Base-by-base conservation (phyloP, 2,797 vertebrate genomes). In the Rhabdophis nuchalis region DNA sequence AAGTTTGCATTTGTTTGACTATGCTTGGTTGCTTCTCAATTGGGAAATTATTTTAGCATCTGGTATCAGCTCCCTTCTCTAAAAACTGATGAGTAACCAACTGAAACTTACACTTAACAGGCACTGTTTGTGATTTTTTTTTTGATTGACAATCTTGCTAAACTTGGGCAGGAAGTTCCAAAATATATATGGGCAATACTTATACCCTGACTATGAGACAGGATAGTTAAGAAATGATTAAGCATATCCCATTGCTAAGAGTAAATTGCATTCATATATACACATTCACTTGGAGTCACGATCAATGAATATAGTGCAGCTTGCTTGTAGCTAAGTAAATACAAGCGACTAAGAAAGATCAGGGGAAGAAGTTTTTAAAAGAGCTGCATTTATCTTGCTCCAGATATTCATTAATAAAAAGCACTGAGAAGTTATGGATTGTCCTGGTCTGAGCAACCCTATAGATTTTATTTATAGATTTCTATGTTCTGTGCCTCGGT, bases 1-100 rank as follows among this genome's bases (percentile, higher is more conserved):
- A 9, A 58, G n/a, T 14, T 14, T 1, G 58, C 29, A 8, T 96
- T 97, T 96, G 85, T 93, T 96, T 93, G 92, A 92, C 64, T 93
- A 86, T 29, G 57, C 96, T 95, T 1, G 32, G 82, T 92, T 13
- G 93, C 58, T n/a, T 56, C 82, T 0, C 91, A 93, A 82, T 87
- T 54, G 36, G 46, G 64, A 52, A 46, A 82, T 82, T 12, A 87
- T 85, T 94, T 82, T 93, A 92, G 25, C 0, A 1, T 91, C 82
- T 95, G 64, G 32, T 96, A 86, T 90, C 54, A 94, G 85, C n/a
- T 87, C 68, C 72, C 64, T 4, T 4, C 41, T 89, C 64, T 86
- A 58, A 2, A 0, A 95, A 89, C 93, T 72, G 77, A 54, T 32
- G 14, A 46, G 20, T n/a, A 85, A 82, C 12, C 27, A 46, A 29